Base-by-base conservation (phyloP, 2,888 invertebrate genomes). In the Parnassius smintheus region DNA sequence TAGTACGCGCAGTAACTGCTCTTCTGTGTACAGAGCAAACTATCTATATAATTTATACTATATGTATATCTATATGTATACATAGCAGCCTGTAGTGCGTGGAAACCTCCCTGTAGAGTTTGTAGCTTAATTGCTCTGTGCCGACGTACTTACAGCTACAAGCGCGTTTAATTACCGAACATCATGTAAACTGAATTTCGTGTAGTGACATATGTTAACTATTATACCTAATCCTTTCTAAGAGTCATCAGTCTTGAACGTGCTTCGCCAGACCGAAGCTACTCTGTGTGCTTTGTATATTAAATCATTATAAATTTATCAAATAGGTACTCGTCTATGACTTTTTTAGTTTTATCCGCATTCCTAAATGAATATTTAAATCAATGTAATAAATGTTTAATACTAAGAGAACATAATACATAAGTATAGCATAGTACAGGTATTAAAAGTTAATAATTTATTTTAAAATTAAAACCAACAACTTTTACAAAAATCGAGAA, bases 71-170 rank as follows among this genome's bases (percentile, higher is more conserved):
- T 35, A 53, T 22, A 51, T 53, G 10, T 42, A 48, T 48, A 57
- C 46, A 35, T 13, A 13, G 41, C 59, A 35, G 61, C 48, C 51
- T 58, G 46, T 56, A 60, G 56, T 44, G 56, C 58, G 63, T 66
- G 57, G 41, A 57, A 61, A 60, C 53, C 60, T 57, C 60, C 68
- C 65, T 22, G 65, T 66, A 68, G 65, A 64, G 63, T 68, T 68
- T 69, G 70, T 67, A 65, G 65, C 68, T 69, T 73, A 73, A 73
- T 75, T 74, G 74, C 72, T 72, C 72, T 69, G 65, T 59, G 62
- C 63, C 61, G 61, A 60, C 62, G 61, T 57, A 61, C 61, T 64
- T 64, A 59, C 56, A 53, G 53, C 50, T 64, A 64, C 64, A 64
- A 57, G 60, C 60, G 49, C 60, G 60, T 61, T 64, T 64, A 64